These are phyloP conservation scores for Sycophila sp. DNA, from an alignment of 1,140 invertebrate genomes.

Conservation along the genomic window DNA sequence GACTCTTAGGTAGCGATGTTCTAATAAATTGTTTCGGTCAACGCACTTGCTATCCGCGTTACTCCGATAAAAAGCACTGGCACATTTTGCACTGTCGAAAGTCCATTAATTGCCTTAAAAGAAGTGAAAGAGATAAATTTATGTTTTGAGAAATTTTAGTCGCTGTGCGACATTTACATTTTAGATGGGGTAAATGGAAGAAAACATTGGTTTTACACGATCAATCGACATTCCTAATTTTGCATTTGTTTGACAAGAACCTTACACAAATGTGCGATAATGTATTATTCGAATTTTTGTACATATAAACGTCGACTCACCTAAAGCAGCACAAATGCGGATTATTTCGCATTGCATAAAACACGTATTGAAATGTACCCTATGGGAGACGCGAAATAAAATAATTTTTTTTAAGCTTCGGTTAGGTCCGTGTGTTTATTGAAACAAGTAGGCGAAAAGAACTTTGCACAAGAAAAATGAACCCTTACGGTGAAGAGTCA, in stretches of 20 bases:
- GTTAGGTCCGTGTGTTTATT: conserved; percentile 32
- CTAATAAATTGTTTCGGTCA: conserved; percentile 14
- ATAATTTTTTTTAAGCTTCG: conserved; percentile 31
- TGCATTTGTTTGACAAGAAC: conserved; percentile 35
- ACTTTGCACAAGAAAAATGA: conserved; percentile 47
- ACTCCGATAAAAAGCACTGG: conserved; percentile 27
- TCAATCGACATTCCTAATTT: conserved; percentile 34
- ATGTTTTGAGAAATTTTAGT: conserved; percentile 37
- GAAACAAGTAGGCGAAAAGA: conserved; percentile 34
- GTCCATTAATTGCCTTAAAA: conserved; percentile 41
- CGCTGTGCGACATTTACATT: conserved; percentile 35
- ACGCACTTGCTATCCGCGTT: conserved; percentile 32
- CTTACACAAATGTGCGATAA: conserved; percentile 30
- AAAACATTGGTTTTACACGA: conserved; percentile 30
- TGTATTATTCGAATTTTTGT: conserved; percentile 38
- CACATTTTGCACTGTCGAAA: conserved; percentile 33
- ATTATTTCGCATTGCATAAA: conserved; percentile 38
- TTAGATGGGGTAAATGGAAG: neutral
- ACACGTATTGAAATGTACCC: conserved; percentile 38
- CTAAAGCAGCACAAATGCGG: conserved; percentile 39
- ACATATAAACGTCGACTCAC: conserved; percentile 35
- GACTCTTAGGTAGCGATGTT: conserved; percentile 37
- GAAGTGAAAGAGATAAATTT: conserved; percentile 35
- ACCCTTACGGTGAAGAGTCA: conserved; percentile 32
- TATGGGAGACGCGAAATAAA: conserved; percentile 37